These are phyloP conservation scores for Gymnogyps californianus DNA, from an alignment of 2,113 vertebrate species.

Conservation along the genomic window DNA sequence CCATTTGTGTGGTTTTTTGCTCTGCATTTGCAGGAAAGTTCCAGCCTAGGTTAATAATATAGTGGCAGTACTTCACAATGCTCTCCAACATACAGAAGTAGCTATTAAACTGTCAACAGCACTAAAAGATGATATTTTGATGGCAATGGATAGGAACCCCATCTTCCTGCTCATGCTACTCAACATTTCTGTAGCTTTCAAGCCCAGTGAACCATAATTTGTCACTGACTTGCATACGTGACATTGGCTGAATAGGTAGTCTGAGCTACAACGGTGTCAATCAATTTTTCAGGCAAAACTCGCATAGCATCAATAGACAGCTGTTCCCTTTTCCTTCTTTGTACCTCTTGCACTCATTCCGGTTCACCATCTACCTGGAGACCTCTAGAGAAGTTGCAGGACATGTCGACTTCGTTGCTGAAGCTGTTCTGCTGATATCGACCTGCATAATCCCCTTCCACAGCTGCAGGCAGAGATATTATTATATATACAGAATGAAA, in stretches of 20 bases:
- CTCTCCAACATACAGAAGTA: conserved; percentile 17
- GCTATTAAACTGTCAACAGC: conserved; percentile 63
- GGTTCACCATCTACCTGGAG: background rate
- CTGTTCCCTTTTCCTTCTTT: background rate
- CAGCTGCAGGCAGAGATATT: conserved; percentile 36
- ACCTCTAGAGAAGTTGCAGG: background rate
- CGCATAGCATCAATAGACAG: fast-evolving
- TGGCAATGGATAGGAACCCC: conserved; percentile 50
- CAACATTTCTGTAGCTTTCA: conserved; percentile 45
- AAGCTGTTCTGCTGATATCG: background rate
- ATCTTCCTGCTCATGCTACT: conserved; percentile 11
- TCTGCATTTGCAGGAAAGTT: conserved; percentile 24
- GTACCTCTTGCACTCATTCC: background rate
- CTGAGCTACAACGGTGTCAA: background rate
- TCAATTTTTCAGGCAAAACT: background rate
- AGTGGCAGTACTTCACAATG: conserved; percentile 33
- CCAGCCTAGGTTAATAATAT: conserved; percentile 33
- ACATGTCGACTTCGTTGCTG: background rate
- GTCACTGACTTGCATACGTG: conserved; percentile 7
- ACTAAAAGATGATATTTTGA: conserved; percentile 54
- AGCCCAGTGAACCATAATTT: conserved; percentile 48
- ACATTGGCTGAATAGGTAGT: background rate
- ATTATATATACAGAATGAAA: background rate
- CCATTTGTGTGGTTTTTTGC: background rate
- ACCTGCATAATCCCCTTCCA: background rate